Evolutionary conservation across 2,888 invertebrate genomes (phyloP).

Genomic region (Cryptophagus acutangulus): DNA sequence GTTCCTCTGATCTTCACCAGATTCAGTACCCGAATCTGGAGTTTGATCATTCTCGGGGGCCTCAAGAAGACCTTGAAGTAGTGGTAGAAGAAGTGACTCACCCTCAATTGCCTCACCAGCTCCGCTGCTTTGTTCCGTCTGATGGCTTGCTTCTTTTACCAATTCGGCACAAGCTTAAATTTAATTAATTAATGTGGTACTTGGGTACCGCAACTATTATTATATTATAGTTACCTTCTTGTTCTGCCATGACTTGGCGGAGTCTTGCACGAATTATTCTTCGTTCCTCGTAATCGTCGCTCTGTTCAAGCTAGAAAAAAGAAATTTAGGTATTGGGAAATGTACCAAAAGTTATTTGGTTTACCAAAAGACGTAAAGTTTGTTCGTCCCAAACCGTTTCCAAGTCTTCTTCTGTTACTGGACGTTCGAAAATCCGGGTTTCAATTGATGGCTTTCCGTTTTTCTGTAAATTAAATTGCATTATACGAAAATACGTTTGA

Average conservation of each 20-base stretch:
- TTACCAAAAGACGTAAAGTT: conserved; percentile 65
- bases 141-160: conserved; percentile 50
- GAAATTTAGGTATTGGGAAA: conserved; percentile 10
- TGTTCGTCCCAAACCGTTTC: conserved; percentile 76
- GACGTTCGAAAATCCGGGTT: conserved; percentile 44
- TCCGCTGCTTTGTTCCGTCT: conserved; percentile 32
- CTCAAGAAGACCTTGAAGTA: conserved; percentile 63
- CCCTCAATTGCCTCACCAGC: conserved; percentile 55
- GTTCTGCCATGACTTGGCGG: conserved; percentile 79
- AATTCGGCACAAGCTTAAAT: conserved; percentile 52
- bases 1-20: conserved; percentile 63
- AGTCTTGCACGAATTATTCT: conserved; percentile 75
- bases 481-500: no score
- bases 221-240: conserved; percentile 62
- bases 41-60: conserved; percentile 46
- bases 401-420: conserved; percentile 56
- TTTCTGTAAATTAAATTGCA: conserved; percentile 38
- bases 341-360: conserved; percentile 25
- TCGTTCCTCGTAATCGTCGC: conserved; percentile 82
- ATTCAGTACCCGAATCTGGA: conserved; percentile 63
- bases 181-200: background rate
- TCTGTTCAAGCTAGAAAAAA: conserved; percentile 67
- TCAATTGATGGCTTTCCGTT: conserved; percentile 42
- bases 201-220: background rate
- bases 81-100: conserved; percentile 70